Evolutionary conservation across 2,797 vertebrate species (phyloP), one percentile per base, ranked within the genome.

Genomic region (Notoglanidium macrostoma): DNA sequence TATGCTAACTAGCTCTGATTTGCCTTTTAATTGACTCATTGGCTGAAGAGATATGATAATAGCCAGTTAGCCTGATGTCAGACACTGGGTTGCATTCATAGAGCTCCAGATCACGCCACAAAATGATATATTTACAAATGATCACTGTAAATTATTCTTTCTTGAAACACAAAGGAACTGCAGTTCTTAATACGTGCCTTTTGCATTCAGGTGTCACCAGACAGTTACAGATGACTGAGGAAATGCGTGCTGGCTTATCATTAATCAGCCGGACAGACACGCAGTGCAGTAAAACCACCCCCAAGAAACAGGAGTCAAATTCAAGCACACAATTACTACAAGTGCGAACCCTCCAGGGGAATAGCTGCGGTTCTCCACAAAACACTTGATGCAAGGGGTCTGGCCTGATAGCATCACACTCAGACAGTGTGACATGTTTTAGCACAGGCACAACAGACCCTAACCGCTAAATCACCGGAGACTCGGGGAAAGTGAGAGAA

Each of bases 301-400:
- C 23, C 68, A 65, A 54, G 67, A 67, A 83, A 49, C 79, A 86
- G n/a, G 84, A 89, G 70, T 84, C 61, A 70, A 68, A 89, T 65
- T 61, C 79, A 87, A 89, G 85, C 82, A 72, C 72, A 57, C 81
- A 86, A 88, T 88, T 88, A 88, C 87, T 77, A 89, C 87, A 85
- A 91, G 92, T 92, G 90, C 86, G 78, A 91, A 23, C 91, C 88
- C 89, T 92, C 92, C 87, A 67, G 89, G 92, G 92, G 92, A 85
- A 68, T 88, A 65, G 90, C 86, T 3, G 87, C 86, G 91, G 80
- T 94, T 93, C 91, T 91, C 87, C 90, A 84, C 67, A 91, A 92
- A 92, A 90, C 88, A 91, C 92, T 92, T 81, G 76, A 92, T 92
- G 83, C 86, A 73, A 84, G 67, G 76, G 67, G 54, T 54, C 83